Evolutionary conservation across 2,888 invertebrate genomes (phyloP), one percentile per base, ranked within the genome.

Genomic region (Dioctria rufipes): DNA sequence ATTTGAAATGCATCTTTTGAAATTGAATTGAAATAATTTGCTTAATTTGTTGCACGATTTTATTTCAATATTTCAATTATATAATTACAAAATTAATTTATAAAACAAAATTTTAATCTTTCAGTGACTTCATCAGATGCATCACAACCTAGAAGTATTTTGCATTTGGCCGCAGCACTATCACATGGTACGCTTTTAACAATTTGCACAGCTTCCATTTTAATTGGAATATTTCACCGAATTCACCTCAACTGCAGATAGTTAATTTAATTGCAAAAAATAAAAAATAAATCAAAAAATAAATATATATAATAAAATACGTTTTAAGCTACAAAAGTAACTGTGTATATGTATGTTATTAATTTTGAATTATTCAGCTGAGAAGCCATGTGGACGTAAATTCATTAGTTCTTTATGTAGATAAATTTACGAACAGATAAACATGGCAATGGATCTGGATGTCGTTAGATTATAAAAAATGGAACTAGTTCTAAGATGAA

Each of bases 181-280:
- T 3, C 54, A 11, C 9, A 11, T 11, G 4, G 9, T 6, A 3
- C n/a, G 49, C 49, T 40, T n/a, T 43, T 82, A 63, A 82, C 83
- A 79, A 81, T 84, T 82, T 82, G 81, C 81, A 80, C 83, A 80
- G 82, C 82, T 82, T 83, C 83, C 80, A 80, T 81, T 79, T 82
- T 83, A 82, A 83, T 83, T 81, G 84, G 82, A 80, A 81, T 83
- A 78, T 83, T 84, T 80, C 84, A 85, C 69, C 84, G 85, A 81
- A 83, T 85, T 1, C 90, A 91, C 87, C 90, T 90, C 87, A 90
- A 90, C 86, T 90, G 90, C 80, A 91, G 91, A 85, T 91, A 91
- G 61, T 91, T 91, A 83, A 89, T 89, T 73, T 90, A 90, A 60
- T 60, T 37, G 58, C 11, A 58, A 58, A 11, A 13, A 8, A 58